Conservation (phyloP, 2,797 vertebrate genomes). For the Arctocebus calabarensis region DNA sequence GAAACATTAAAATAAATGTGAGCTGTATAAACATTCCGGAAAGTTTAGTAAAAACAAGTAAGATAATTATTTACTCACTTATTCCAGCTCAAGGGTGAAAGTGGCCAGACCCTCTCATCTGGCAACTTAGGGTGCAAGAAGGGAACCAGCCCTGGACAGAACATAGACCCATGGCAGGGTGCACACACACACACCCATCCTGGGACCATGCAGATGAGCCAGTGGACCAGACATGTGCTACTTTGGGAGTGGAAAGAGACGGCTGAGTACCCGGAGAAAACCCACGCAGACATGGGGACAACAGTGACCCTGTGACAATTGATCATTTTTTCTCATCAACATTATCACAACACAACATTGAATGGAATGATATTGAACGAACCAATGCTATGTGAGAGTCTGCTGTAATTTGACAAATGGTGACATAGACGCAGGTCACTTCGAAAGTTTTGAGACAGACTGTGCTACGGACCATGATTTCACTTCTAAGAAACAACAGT, state of each 20-base stretch:
- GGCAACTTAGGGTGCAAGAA: neutral
- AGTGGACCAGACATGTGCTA: too few relatives aligned
- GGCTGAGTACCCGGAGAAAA: neutral
- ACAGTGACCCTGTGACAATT: neutral
- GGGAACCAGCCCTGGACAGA: neutral
- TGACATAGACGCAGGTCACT: too few relatives aligned
- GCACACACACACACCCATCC: neutral
- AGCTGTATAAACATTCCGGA: neutral
- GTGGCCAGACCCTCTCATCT: neutral
- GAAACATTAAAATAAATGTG: neutral
- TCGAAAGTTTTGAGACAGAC: too few relatives aligned
- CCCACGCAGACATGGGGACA: neutral
- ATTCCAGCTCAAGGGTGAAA: neutral
- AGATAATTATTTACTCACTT: neutral
- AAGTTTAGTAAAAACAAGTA: neutral
- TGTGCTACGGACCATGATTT: too few relatives aligned
- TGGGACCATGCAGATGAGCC: neutral
- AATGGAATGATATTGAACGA: neutral
- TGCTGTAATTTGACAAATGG: neutral
- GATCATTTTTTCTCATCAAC: neutral
- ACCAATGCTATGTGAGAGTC: neutral
- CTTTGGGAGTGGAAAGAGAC: neutral
- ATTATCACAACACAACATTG: neutral
- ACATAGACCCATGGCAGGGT: neutral
- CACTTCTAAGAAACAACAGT: too few relatives aligned